Base-by-base conservation (phyloP, 2,797 vertebrate species). In the Acanthis flammea region DNA sequence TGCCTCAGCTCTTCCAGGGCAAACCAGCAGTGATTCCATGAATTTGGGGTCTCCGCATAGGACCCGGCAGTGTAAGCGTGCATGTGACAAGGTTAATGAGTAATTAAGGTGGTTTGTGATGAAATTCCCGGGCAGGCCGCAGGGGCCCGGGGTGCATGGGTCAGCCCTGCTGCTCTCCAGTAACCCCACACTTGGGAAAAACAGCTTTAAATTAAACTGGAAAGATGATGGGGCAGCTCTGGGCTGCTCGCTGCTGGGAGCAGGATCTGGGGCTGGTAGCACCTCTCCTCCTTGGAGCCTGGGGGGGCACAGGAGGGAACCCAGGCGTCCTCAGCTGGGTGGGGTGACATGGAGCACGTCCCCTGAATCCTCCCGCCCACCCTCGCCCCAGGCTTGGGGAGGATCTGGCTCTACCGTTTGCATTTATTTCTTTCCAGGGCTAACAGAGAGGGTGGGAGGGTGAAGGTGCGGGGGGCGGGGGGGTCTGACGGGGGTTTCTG, bases 401-500 rank as follows among this genome's bases (percentile, higher is more conserved):
- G 24, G 50, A 57, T 61, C 47, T 7, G n/a, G 42, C 21, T 35
- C 14, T 35, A 33, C 70, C 9, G 2, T 39, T 55, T 60, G 66
- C 68, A 2, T 95, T 95, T 95, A 91, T 94, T 94, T 84, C 35
- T 44, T 42, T 45, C 14, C 31, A 9, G 2, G 31, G 25, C 48
- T 51, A 9, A 61, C 21, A 48, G 51, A 7, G 22, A 6, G 47
- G 19, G 10, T 17, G 33, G 23, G 17, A 42, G 28, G 25, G n/a
- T 9, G 53, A 50, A 27, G 25, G 12, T 30, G 14, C 4, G 4
- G 18, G 14, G 6, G 5, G 10, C 15, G 5, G 3, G 6, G 2
- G 5, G n/a, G 9, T 7, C 15, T 39, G 68, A 10, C 0, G 0
- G 0, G 3, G 14, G 35, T 12, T 18, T 5, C 3, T 15, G 5